Evolutionary conservation across 2,888 invertebrate species (phyloP), one percentile per base, ranked within the genome.

Genomic region (Busseola fusca): DNA sequence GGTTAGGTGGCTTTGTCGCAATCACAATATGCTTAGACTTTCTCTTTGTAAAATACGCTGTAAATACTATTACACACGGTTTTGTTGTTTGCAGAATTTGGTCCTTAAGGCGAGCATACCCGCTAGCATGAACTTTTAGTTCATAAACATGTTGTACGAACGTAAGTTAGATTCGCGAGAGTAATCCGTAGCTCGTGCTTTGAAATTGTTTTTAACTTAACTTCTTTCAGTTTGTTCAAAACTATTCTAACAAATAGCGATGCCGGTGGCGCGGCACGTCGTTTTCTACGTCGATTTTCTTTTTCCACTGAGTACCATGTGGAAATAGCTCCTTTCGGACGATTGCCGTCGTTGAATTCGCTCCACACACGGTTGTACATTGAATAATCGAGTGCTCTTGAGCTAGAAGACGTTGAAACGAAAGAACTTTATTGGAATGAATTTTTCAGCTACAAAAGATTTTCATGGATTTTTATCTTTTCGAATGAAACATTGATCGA

Each of bases 301-400:
- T 89, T 89, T 87, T 87, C 78, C 82, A 74, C 71, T 74, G 74
- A 74, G 81, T 77, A 79, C 78, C 87, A 90, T 87, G 90, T 91
- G 89, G 86, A 90, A 92, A 90, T 91, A 88, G 91, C 90, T 91
- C 88, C 91, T 89, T 90, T 87, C 87, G 86, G 88, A 89, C 88
- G 88, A 91, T 90, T 90, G 87, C 86, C 86, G 82, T 84, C 81
- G 83, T 72, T 74, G 84, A 73, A 80, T 76, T 77, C 72, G 84
- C 85, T 86, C 83, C 84, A 87, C 81, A 83, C 86, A 82, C 84
- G 85, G 86, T 84, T 75, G 73, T 73, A 86, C 88, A 87, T 87
- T 91, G 88, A 92, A 92, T 92, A 91, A 92, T 93, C 90, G 89
- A 92, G 87, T 86, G 80, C 84, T 85, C 83, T 87, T 81, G 69